Evolutionary conservation across 2,113 vertebrate species (phyloP), one percentile per base, ranked within the genome.

Genomic region (Seriola aureovittata): DNA sequence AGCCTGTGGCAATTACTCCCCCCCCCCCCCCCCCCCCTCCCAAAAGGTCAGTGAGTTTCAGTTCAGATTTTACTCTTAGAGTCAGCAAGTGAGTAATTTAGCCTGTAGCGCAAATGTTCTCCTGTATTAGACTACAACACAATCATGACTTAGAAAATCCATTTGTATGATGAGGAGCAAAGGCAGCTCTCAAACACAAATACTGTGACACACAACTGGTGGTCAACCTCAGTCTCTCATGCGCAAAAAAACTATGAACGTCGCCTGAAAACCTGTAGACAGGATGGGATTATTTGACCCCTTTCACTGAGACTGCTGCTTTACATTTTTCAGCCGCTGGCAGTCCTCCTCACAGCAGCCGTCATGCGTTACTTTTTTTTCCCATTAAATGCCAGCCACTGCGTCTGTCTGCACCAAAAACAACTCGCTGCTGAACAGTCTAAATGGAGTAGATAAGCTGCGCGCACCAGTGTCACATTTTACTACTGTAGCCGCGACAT

Each of bases 341-440:
- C 85, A 58, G 79, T 65, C 81, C 82, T 76, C 78, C 78, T 83
- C 85, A 12, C 44, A 72, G 62, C 90, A 87, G 78, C 89, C 82
- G 80, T 81, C 90, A 75, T 84, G 87, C 91, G 42, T 88, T 85
- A 84, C 85, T 74, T 66, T 68, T 60, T 62, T 55, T 63, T 65
- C 8, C 81, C 81, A 78, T 86, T 85, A 92, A 93, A 91, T 87
- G 89, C 89, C 91, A 91, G 85, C 88, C 92, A 91, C 92, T 93
- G 92, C 93, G 93, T 93, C 93, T 93, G 92, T 91, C 90, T 92
- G 93, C 93, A 92, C 86, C 90, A 92, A 92, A 90, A 89, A 87
- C 80, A 90, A 90, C 44, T 78, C 65, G 72, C 80, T 73, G 78
- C 64, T 55, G 72, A 82, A 68, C 58, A 81, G 73, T 62, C 38